Conservation (phyloP, 2,113 vertebrate species). For the Rhodinocichla rosea region DNA sequence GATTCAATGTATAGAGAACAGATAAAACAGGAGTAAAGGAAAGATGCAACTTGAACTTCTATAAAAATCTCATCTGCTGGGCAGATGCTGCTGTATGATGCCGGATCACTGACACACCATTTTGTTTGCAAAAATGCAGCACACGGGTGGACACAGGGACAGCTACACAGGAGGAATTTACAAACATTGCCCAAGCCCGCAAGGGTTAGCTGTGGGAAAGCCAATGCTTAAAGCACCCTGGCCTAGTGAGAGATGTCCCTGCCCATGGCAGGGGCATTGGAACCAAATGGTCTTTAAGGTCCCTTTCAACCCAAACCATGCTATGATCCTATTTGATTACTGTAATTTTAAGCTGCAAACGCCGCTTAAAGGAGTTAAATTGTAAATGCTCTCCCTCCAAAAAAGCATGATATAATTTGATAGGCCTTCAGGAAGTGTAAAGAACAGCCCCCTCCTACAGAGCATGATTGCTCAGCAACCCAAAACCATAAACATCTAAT, state of each 20-base stretch:
- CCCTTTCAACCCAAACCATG: background rate
- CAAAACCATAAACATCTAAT: background rate
- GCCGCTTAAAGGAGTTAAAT: background rate
- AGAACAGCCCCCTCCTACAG: background rate
- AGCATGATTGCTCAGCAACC: background rate
- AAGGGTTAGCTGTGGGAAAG: background rate
- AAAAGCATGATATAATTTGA: background rate
- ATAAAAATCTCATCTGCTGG: background rate
- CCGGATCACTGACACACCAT: accelerated
- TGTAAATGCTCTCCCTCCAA: background rate
- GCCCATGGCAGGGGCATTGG: background rate
- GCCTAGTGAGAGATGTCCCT: background rate
- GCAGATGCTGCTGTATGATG: background rate
- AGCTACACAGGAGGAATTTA: background rate
- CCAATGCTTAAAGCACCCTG: background rate
- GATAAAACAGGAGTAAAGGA: background rate
- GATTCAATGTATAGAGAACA: background rate
- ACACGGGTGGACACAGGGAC: background rate
- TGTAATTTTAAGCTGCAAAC: background rate
- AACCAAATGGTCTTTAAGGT: background rate
- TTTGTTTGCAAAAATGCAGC: background rate
- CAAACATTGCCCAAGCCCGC: background rate
- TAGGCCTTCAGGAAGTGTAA: background rate
- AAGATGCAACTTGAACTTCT: background rate
- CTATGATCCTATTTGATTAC: background rate